These are phyloP conservation scores for Drosophila prosaltans DNA, from an alignment of 1,140 invertebrate genomes.

Conservation along the genomic window DNA sequence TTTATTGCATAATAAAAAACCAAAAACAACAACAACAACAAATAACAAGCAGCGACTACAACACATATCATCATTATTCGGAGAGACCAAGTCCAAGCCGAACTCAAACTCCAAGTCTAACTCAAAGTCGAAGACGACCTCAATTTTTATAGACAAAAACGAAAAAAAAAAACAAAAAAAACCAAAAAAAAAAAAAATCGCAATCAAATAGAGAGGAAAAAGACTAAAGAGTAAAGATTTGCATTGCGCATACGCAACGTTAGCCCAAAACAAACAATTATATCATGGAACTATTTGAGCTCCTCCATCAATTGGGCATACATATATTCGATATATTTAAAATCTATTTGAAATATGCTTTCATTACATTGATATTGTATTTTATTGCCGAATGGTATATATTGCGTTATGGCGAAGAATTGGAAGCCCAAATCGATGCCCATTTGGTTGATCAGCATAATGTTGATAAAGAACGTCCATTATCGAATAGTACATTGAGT, in stretches of 20 bases:
- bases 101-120: constrained; percentile 4
- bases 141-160: constrained; percentile 9
- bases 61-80: constrained; percentile 11
- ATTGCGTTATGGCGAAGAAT: constrained; percentile 57
- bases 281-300: constrained; percentile 59
- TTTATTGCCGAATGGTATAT: constrained; percentile 77
- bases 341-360: constrained; percentile 71
- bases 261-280: not conserved
- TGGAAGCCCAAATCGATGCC: constrained; percentile 67
- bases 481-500: constrained; percentile 61
- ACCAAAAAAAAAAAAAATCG: constrained; percentile 38
- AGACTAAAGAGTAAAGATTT: constrained; percentile 20
- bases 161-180: constrained; percentile 11
- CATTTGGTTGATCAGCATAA: constrained; percentile 34
- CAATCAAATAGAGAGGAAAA: constrained; percentile 48
- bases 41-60: constrained; percentile 5
- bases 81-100: constrained; percentile 9
- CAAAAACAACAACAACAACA: constrained; percentile 25
- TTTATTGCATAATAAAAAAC: constrained; percentile 52
- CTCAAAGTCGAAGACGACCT: constrained; percentile 7
- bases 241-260: constrained; percentile 56
- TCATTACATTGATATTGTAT: constrained; percentile 68
- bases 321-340: constrained; percentile 70
- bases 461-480: constrained; percentile 43
- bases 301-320: constrained; percentile 50